Base-by-base conservation (phyloP, 2,113 vertebrate genomes). In the Casuarius casuarius region DNA sequence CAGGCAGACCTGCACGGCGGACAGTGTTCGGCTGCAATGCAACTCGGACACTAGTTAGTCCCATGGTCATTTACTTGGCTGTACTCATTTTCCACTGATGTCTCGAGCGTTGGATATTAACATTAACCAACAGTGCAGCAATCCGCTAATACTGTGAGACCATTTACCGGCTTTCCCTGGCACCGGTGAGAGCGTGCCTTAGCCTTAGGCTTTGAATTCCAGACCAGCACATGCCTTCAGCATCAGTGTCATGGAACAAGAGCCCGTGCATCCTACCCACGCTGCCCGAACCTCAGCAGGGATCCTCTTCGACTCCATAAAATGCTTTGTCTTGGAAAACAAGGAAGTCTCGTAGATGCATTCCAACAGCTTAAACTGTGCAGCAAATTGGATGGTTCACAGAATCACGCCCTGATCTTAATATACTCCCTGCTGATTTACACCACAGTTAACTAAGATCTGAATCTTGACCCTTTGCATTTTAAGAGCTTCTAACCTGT, bases 281-380 rank as follows among this genome's bases (percentile, higher is more conserved):
- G 2, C 42, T 14, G 38, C 58, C 79, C 49, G 10, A 67, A 26
- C 25, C 83, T 33, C 44, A 16, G 35, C 62, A 63, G 42, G 59
- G 58, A 94, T 79, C 49, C 35, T 52, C 82, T 42, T 13, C 44
- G 33, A 12, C 44, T 67, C 44, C 20, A 9, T 44, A 44, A 63
- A 91, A 14, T 65, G 29, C 29, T 49, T 58, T 33, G 8, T 9
- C 49, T 3, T 54, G 68, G 68, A 56, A 86, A 81, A 68, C 4
- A 48, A 63, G 19, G 3, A 54, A 33, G 44, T 44, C 74, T 12
- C 10, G 6, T 4, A 48, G 51, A 28, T 0, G 0, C 16, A 0
- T 10, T 71, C 42, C 25, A 29, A 51, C 12, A 44, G 71, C 31
- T 67, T 72, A 18, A 14, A 46, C 23, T 3, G 26, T 46, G 13